Base-by-base conservation (phyloP, 2,888 invertebrate species). In the Apamea anceps region DNA sequence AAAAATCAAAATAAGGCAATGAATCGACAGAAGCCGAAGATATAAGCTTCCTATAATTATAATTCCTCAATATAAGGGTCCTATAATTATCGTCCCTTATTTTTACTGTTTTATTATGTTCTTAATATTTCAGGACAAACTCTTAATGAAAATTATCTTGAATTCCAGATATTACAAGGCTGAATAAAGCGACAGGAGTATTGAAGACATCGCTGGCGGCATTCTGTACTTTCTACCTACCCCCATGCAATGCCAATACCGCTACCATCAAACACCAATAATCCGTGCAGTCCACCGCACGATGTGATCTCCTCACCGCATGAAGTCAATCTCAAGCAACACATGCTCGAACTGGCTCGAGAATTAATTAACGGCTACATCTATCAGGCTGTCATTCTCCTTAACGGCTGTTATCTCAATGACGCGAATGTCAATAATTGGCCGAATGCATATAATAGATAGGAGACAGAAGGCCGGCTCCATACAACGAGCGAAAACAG, bases 341-440 rank as follows among this genome's bases (percentile, higher is more conserved):
- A 85, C 80, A 80, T 74, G 75, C 70, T 66, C 65, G 66, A 79
- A 65, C 42, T 74, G 67, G 51, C 68, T 72, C 54, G 72, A 72
- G 75, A 86, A 89, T 90, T 87, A 89, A 91, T 91, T 90, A 91
- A 90, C 84, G 75, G 76, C 84, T 74, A 86, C 89, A 91, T 90
- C 86, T 84, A 87, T 88, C 80, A 84, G 75, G 45, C 77, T 86
- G 88, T 85, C 89, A 86, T 84, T 86, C 75, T 72, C 70, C 71
- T 75, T 75, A 88, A 85, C 82, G 70, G 82, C 76, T 68, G 77
- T 77, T 87, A 89, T 90, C 80, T 84, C 84, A 80, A 80, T 85
- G 84, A 86, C 48, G 79, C 28, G 74, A 82, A 74, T 83, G 89
- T 84, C 90, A 88, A 87, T 91, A 89, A 88, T 88, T 86, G 84